phyloP scores from a whole-genome alignment of 2,888 invertebrate genomes.

The Drosophila borborema region DNA sequence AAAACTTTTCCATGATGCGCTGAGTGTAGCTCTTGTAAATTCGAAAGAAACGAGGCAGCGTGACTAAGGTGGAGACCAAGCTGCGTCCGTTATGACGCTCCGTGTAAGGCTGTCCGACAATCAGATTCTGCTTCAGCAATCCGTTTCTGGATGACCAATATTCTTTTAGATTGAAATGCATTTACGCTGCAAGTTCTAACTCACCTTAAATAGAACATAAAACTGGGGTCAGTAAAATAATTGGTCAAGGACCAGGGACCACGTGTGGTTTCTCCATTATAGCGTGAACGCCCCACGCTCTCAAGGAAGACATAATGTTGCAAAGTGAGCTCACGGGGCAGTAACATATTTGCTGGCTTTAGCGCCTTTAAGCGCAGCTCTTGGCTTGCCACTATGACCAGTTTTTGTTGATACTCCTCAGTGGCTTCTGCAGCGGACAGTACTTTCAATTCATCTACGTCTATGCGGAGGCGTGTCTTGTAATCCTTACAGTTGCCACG shows the following conservation, averaged over 20 bases:
- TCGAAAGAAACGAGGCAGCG: slow-evolving; percentile 88
- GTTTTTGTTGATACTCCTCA: slow-evolving; percentile 87
- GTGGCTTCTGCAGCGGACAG: slow-evolving; percentile 85
- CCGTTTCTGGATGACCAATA: slow-evolving; percentile 85
- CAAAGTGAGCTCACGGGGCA: slow-evolving; percentile 85
- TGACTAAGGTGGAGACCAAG: slow-evolving; percentile 86
- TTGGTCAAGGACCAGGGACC: slow-evolving; percentile 87
- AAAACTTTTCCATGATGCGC: slow-evolving; percentile 78
- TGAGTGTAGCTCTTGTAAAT: slow-evolving; percentile 86
- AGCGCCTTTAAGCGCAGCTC: slow-evolving; percentile 87
- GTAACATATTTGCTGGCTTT: slow-evolving; percentile 85
- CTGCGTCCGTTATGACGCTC: slow-evolving; percentile 85
- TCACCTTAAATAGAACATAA: slow-evolving; percentile 84
- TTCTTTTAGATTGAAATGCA: too few relatives aligned
- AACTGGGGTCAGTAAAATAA: slow-evolving; percentile 87
- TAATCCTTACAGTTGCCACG: slow-evolving; percentile 90
- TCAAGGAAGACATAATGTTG: slow-evolving; percentile 91
- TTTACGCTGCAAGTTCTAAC: not conserved
- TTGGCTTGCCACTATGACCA: slow-evolving; percentile 91
- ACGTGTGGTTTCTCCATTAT: slow-evolving; percentile 89
- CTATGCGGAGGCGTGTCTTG: slow-evolving; percentile 86
- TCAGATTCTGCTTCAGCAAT: slow-evolving; percentile 87
- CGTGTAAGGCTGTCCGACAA: slow-evolving; percentile 88
- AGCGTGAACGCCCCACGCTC: slow-evolving; percentile 89
- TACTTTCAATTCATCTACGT: slow-evolving; percentile 82